phyloP scores from a whole-genome alignment of 2,797 vertebrate species.

The Orestias chungarensis region DNA sequence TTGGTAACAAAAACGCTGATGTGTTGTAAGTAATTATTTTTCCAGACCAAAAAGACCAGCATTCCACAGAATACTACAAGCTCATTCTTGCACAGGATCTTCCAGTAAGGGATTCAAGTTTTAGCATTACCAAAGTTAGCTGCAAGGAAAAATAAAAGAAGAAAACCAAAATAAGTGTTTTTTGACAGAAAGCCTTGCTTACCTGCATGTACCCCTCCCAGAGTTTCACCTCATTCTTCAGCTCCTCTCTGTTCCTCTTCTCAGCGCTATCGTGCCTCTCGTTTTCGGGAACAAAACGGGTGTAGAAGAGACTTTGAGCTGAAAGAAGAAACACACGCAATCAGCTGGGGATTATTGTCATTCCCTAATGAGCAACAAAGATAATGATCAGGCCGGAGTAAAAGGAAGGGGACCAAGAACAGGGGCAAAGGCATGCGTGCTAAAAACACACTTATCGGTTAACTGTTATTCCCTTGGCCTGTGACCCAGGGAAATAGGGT shows the following conservation, averaged over 20 bases:
- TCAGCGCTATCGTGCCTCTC: conserved; percentile 74
- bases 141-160: neutral
- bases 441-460: too few species aligned
- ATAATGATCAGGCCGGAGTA: neutral
- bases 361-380: neutral
- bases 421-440: neutral
- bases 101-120: neutral
- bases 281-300: conserved; percentile 64
- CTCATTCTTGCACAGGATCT: neutral
- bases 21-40: neutral
- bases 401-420: neutral
- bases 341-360: neutral
- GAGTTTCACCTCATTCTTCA: conserved; percentile 60
- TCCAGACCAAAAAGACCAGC: neutral
- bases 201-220: conserved; percentile 74
- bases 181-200: neutral
- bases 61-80: neutral
- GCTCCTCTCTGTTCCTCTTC: conserved; percentile 62
- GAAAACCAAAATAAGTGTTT: neutral
- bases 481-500: neutral
- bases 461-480: neutral
- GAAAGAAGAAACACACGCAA: conserved; percentile 6
- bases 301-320: conserved; percentile 67
- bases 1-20: neutral
- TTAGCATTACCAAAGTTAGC: neutral